These are phyloP conservation scores for Myotis brandtii DNA, from an alignment of 2,113 vertebrate genomes.

Conservation along the genomic window DNA sequence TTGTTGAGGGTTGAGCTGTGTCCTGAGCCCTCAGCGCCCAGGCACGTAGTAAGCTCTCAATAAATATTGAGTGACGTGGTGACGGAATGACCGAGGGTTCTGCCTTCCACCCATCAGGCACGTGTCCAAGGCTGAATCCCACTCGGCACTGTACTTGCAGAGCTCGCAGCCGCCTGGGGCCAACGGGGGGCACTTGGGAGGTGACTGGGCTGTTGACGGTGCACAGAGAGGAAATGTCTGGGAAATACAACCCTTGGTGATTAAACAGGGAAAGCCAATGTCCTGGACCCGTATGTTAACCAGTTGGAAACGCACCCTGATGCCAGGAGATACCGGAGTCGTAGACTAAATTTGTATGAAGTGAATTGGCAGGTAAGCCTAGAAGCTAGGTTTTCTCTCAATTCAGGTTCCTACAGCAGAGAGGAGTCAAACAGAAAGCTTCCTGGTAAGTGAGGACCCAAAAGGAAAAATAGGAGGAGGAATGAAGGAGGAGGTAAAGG, in stretches of 20 bases:
- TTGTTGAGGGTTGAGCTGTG: too few relatives aligned
- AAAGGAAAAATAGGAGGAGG: not conserved
- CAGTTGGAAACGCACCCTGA: not conserved
- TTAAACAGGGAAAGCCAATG: not conserved
- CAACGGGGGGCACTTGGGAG: not conserved
- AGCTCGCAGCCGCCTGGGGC: not conserved
- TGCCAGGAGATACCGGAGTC: not conserved
- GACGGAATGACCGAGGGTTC: not conserved
- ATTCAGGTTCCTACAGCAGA: not conserved
- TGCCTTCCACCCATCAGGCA: not conserved
- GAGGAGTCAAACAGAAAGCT: not conserved
- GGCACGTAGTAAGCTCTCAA: not conserved
- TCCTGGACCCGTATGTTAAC: not conserved
- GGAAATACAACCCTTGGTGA: not conserved
- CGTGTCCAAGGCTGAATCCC: not conserved
- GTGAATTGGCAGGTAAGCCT: not conserved
- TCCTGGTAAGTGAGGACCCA: not conserved
- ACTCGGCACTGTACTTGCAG: rapidly evolving
- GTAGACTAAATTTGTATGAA: not conserved
- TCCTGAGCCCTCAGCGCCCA: not conserved
- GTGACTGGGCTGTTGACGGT: not conserved
- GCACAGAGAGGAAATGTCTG: not conserved
- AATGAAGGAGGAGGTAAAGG: not conserved
- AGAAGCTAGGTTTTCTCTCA: not conserved
- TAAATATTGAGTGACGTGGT: not conserved